Evolutionary conservation across 2,888 invertebrate species (phyloP).

Genomic region (Rhaphigaster nebulosa): DNA sequence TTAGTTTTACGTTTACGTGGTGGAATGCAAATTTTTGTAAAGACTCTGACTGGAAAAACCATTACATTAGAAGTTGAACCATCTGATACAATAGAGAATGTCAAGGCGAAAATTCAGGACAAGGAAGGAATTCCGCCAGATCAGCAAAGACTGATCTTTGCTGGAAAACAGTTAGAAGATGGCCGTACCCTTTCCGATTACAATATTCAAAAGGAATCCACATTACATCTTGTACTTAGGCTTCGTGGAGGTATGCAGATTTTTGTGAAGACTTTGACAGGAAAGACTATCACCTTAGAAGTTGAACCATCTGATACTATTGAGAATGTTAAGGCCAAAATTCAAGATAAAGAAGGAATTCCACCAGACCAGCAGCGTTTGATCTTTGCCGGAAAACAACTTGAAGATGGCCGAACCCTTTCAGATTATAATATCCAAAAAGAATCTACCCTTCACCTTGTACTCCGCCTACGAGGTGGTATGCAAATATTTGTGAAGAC

Average conservation of each 20-base stretch:
- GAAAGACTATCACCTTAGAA: conserved; percentile 71
- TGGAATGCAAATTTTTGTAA: conserved; percentile 75
- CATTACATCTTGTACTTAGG: conserved; percentile 88
- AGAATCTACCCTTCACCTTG: conserved; percentile 71
- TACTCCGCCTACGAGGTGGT: conserved; percentile 72
- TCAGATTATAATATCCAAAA: conserved; percentile 77
- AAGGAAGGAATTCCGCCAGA: conserved; percentile 80
- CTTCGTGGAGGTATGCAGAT: conserved; percentile 98
- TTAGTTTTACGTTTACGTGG: conserved; percentile 73
- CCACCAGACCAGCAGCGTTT: conserved; percentile 71
- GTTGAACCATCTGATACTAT: conserved; percentile 75
- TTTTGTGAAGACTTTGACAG: conserved; percentile 71
- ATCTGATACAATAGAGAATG: conserved; percentile 71
- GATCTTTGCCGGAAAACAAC: conserved; percentile 75
- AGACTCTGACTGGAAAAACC: conserved; percentile 71
- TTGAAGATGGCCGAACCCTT: conserved; percentile 78
- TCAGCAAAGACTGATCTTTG: conserved; percentile 92
- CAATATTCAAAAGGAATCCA: conserved; percentile 93
- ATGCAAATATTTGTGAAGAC: conserved; percentile 75
- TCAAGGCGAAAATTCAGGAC: conserved; percentile 20
- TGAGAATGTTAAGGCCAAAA: conserved; percentile 72
- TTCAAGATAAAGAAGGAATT: conserved; percentile 70
- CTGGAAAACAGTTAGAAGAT: conserved; percentile 82
- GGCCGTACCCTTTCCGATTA: conserved; percentile 69
- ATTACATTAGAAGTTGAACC: conserved; percentile 71